Conservation (phyloP, 1,140 invertebrate genomes). For the Steinernema khuongi region DNA sequence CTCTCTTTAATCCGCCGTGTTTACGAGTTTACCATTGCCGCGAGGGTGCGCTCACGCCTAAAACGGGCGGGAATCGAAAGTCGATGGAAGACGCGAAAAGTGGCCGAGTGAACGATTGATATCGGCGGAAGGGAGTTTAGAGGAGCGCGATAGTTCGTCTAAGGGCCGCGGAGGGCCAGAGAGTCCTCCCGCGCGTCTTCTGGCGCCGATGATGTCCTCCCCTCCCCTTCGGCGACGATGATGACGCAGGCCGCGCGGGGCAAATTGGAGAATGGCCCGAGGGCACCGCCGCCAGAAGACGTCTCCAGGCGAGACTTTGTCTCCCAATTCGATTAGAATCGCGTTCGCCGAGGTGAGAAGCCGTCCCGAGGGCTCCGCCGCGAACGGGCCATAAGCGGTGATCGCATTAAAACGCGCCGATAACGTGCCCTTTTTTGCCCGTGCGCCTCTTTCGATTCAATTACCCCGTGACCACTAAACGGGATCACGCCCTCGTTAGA, state of each 20-base stretch:
- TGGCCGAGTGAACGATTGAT: not conserved
- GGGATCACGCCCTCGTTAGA: not conserved
- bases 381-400: constrained; percentile 1
- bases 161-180: not conserved
- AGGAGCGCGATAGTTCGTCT: no score
- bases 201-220: not conserved
- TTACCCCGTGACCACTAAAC: not conserved
- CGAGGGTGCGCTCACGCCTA: not conserved
- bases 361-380: not conserved
- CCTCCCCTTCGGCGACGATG: not conserved
- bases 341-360: not conserved
- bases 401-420: not conserved
- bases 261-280: constrained; percentile 10
- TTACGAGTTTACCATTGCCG: not conserved
- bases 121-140: no score
- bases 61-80: constrained; percentile 5
- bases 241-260: not conserved
- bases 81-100: not conserved
- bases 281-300: not conserved
- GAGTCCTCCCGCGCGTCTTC: not conserved
- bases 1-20: constrained; percentile 12
- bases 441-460: not conserved
- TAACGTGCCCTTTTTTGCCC: not conserved
- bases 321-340: constrained; percentile 6
- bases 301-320: not conserved